Evolutionary conservation across 2,888 invertebrate species (phyloP).

Genomic region (Tiliacea citrago): DNA sequence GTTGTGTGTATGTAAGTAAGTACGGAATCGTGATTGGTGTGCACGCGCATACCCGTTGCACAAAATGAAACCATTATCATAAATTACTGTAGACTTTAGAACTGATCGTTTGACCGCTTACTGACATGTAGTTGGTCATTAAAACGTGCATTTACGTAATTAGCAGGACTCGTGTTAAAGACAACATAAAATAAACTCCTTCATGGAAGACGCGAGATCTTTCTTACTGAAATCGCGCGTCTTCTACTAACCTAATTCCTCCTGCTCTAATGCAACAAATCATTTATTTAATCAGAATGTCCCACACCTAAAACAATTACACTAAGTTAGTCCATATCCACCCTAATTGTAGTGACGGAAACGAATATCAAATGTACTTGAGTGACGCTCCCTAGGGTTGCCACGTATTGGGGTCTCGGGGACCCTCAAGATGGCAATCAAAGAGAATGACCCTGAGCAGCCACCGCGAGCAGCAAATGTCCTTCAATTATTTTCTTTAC

Average conservation of each 20-base stretch:
- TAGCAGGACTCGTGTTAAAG: background rate
- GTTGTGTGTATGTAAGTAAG: constrained; percentile 18
- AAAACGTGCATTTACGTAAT: constrained; percentile 10
- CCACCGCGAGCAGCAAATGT: constrained; percentile 62
- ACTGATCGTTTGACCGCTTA: constrained; percentile 36
- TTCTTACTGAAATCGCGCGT: background rate
- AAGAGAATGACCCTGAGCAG: constrained; percentile 62
- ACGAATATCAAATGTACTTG: constrained; percentile 64
- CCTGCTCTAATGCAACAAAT: background rate
- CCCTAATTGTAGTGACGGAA: constrained; percentile 65
- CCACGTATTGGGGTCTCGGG: constrained; percentile 59
- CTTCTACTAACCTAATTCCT: constrained; percentile 11
- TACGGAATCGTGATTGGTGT: constrained; percentile 43
- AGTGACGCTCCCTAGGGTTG: constrained; percentile 65
- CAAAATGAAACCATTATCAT: constrained; percentile 40
- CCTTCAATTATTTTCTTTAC: constrained; percentile 67
- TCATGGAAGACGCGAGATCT: background rate
- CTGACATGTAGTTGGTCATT: constrained; percentile 18
- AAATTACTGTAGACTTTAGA: constrained; percentile 30
- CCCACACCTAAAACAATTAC: constrained; percentile 49
- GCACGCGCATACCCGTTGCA: constrained; percentile 46
- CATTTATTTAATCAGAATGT: constrained; percentile 29
- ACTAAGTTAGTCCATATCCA: constrained; percentile 45
- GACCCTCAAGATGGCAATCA: constrained; percentile 66
- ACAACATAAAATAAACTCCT: background rate